Evolutionary conservation across 30 jellyfish, hydroid and myxozoan species (phyloP).

Genomic region (Turritopsis dohrnii): DNA sequence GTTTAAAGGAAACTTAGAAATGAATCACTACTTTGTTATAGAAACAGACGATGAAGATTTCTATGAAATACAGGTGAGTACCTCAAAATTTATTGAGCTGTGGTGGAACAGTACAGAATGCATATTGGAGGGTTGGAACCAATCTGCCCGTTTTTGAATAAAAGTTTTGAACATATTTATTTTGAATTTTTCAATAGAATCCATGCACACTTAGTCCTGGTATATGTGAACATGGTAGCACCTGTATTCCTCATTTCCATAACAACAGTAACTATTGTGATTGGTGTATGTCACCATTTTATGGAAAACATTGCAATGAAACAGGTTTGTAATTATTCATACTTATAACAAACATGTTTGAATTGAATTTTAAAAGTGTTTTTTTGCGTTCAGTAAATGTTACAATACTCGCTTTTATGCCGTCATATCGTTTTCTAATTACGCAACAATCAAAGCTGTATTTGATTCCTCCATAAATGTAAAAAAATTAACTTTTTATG

Average conservation of each 20-base stretch:
- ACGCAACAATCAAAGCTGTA: too few species aligned
- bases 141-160: too few species aligned
- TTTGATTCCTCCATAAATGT: too few species aligned
- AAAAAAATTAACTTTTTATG: too few species aligned
- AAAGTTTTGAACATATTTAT: not conserved
- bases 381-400: too few species aligned
- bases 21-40: not conserved
- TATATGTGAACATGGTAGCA: not conserved
- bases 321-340: not conserved
- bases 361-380: too few species aligned
- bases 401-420: too few species aligned
- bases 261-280: not conserved
- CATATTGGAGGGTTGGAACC: too few species aligned
- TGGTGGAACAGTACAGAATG: too few species aligned
- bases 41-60: not conserved
- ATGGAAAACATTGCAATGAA: slow-evolving; percentile 15
- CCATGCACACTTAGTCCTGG: not conserved
- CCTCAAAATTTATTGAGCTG: not conserved
- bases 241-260: not conserved
- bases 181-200: not conserved
- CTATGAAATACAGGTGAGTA: not conserved
- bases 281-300: not conserved
- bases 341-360: not conserved
- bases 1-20: not conserved
- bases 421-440: too few species aligned